Percentiles rank a stretch among this genome's conserved stretches.
Evolutionary conservation across 2,888 invertebrate species (phyloP).

Genomic region (Phytoseiulus persimilis): DNA sequence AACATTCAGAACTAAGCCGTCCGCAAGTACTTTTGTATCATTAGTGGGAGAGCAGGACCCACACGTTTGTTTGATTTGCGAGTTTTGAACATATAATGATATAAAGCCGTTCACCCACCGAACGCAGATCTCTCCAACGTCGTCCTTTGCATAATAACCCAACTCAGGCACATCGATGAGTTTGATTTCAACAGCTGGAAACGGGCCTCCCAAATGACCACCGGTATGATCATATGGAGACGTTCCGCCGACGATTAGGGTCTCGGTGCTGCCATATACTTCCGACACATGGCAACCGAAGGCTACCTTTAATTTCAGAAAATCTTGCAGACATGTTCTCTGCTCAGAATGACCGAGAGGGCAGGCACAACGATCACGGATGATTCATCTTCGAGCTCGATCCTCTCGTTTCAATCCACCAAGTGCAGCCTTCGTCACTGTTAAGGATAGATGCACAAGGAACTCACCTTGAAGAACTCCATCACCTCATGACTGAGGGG

Average conservation of each 20-base stretch:
- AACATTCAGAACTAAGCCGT: too few relatives aligned
- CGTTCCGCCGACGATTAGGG: slow-evolving; percentile 39
- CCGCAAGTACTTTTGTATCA: too few relatives aligned
- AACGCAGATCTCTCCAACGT: slow-evolving; percentile 50
- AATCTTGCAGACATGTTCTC: background rate
- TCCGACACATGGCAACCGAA: slow-evolving; percentile 39
- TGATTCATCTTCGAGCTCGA: too few relatives aligned
- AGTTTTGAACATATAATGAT: too few relatives aligned
- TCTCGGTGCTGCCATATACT: slow-evolving; percentile 40
- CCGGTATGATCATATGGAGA: slow-evolving; percentile 37
- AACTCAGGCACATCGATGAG: slow-evolving; percentile 40
- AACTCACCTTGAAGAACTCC: slow-evolving; percentile 37
- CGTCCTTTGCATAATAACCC: slow-evolving; percentile 39
- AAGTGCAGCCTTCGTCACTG: too few relatives aligned
- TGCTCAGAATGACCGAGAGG: too few relatives aligned
- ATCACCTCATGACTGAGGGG: slow-evolving; percentile 22
- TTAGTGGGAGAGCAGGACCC: too few relatives aligned
- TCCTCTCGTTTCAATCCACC: too few relatives aligned
- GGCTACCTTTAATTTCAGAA: background rate
- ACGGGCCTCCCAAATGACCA: slow-evolving; percentile 39
- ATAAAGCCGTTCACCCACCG: slow-evolving; percentile 41
- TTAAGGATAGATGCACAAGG: too few relatives aligned
- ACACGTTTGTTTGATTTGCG: too few relatives aligned
- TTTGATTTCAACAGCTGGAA: slow-evolving; percentile 37
- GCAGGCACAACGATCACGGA: too few relatives aligned